Base-by-base conservation (phyloP, 37 sponge, comb jelly and placozoan species). In the Beroe forskalii region DNA sequence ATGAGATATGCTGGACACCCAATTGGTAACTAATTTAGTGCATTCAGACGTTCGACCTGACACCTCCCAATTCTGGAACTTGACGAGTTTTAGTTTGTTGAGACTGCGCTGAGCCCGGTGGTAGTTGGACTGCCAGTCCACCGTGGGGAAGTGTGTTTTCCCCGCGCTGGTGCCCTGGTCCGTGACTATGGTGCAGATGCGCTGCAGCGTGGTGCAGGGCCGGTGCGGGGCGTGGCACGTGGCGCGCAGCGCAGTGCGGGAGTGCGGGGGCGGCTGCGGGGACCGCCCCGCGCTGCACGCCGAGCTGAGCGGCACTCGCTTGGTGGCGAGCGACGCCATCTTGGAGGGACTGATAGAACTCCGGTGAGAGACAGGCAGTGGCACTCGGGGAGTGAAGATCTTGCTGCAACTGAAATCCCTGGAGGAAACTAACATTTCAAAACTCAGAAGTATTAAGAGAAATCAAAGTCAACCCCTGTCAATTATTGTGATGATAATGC, bases 121-220 rank as follows among this genome's bases (percentile, higher is more conserved):
- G 86, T 44, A 80, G 55, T 80, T 80, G 3, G 55, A 80, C 86
- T 80, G 44, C 86, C 86, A 80, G 86, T 80, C 86, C 55, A 69
- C 72, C 37, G 33, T 69, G 72, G 72, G 72, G 32, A 69, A 69
- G 72, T 69, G 72, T 33, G 72, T 69, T 12, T 17, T 12, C 6
- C 55, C 55, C 55, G 12, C 55, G 6, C 55, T 12, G 12, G 12
- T 12, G 12, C 55, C 55, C 12, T 48, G 55, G 55, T 48, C 55
- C 6, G 55, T 48, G 55, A 48, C 12, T 6, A 48, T 48, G 12
- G 55, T 48, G 55, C 55, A 48, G 12, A 12, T 48, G 55, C 55
- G 55, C 6, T 6, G 12, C 12, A 6, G 12, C 6, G 12, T 48
- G 33, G 72, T 33, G 38, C 32, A 37, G 8, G 72, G 72, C 72